These are phyloP conservation scores for Pristionchus maxplancki DNA, from an alignment of 2,888 invertebrate species.

Conservation along the genomic window DNA sequence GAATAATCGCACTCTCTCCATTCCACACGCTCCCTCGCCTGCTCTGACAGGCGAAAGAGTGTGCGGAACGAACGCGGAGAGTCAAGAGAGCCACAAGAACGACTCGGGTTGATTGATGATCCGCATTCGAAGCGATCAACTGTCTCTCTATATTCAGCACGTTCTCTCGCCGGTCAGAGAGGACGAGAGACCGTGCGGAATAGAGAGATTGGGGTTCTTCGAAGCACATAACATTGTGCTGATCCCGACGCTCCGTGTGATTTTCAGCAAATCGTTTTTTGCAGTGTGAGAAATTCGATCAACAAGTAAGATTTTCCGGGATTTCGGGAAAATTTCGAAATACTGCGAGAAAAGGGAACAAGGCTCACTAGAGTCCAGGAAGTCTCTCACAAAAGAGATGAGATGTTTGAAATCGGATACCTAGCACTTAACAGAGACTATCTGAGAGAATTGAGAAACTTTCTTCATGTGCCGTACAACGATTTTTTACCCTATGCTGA, in stretches of 20 bases:
- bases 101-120: background rate
- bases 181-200: background rate
- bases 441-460: no score
- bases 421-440: no score
- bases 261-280: background rate
- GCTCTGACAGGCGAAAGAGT: background rate
- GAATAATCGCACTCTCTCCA: background rate
- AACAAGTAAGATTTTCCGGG: background rate
- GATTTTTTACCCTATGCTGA: no score
- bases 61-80: background rate
- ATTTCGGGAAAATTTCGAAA: background rate
- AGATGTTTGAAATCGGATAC: no score
- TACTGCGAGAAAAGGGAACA: no score
- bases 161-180: slow-evolving; percentile 4
- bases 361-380: no score
- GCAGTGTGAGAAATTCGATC: background rate
- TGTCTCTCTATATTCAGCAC: background rate
- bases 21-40: background rate
- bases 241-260: background rate
- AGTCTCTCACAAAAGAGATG: no score
- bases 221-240: background rate
- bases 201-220: background rate
- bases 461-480: no score
- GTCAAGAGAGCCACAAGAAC: background rate
- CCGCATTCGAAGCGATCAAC: background rate